These are phyloP conservation scores for Danio albolineatus DNA, from an alignment of 2,797 vertebrate genomes.

Conservation along the genomic window DNA sequence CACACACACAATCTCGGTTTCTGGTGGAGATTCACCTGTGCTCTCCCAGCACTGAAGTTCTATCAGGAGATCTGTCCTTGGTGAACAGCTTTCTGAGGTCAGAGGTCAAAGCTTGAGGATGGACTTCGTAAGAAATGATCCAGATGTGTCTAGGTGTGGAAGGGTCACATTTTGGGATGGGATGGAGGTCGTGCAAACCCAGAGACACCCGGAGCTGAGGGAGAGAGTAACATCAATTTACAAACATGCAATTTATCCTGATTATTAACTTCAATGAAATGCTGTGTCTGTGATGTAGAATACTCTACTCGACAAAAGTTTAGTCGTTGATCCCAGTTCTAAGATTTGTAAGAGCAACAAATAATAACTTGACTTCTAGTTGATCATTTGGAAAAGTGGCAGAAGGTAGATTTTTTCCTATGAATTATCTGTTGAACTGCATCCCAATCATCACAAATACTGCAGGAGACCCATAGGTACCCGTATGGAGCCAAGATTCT, in stretches of 20 bases:
- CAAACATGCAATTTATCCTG: background rate
- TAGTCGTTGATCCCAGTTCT: too few species aligned
- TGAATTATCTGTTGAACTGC: too few species aligned
- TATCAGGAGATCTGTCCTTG: conserved; percentile 55
- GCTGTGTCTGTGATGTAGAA: background rate
- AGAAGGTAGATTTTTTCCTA: too few species aligned
- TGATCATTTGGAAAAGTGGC: too few species aligned
- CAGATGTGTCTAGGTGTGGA: conserved; percentile 74
- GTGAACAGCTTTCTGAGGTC: conserved; percentile 60
- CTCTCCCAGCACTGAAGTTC: conserved; percentile 53
- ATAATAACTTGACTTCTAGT: too few species aligned
- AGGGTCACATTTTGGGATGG: conserved; percentile 40
- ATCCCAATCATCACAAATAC: too few species aligned
- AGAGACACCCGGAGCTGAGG: conserved; percentile 74
- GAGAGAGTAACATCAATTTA: conserved; percentile 15
- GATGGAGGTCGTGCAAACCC: conserved; percentile 66
- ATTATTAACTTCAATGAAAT: background rate
- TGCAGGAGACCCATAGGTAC: too few species aligned
- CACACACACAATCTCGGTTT: conserved; percentile 62
- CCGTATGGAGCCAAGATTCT: too few species aligned
- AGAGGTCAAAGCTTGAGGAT: conserved; percentile 67
- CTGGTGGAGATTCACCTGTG: conserved; percentile 45
- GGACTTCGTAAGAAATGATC: conserved; percentile 64
- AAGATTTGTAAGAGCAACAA: too few species aligned
- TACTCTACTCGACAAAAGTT: too few species aligned